phyloP scores from a whole-genome alignment of 2,797 vertebrate genomes.

The Sebastes hubbsi region DNA sequence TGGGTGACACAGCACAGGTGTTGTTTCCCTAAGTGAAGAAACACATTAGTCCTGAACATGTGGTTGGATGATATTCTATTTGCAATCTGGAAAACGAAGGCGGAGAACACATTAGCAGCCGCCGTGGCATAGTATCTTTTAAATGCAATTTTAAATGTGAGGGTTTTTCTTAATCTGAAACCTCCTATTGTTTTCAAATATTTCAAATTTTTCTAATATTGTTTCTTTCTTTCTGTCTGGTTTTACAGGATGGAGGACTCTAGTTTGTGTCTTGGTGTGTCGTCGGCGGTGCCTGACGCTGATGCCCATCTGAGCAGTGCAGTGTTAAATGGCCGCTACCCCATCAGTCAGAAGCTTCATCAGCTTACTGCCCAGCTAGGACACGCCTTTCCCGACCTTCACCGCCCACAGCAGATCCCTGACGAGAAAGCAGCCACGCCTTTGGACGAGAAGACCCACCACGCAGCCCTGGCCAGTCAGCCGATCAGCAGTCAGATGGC shows the following conservation, averaged over 20 bases:
- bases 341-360: slow-evolving; percentile 98
- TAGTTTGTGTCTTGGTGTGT: slow-evolving; percentile 99
- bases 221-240: slow-evolving; percentile 19
- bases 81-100: neutral
- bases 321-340: slow-evolving; percentile 98
- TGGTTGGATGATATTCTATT: neutral
- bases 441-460: slow-evolving; percentile 93
- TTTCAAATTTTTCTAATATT: neutral
- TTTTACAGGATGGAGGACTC: slow-evolving; percentile 94
- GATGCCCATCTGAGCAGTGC: slow-evolving; percentile 93
- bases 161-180: neutral
- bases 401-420: slow-evolving; percentile 90
- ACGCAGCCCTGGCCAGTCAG: slow-evolving; percentile 90
- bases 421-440: slow-evolving; percentile 91
- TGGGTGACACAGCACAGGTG: slow-evolving; percentile 12
- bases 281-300: slow-evolving; percentile 91
- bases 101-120: neutral
- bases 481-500: slow-evolving; percentile 98
- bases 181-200: neutral
- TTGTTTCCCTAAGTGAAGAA: slow-evolving; percentile 19
- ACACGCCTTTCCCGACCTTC: slow-evolving; percentile 96
- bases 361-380: slow-evolving; percentile 97
- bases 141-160: neutral
- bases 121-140: neutral
- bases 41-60: slow-evolving; percentile 6